A percentile compares a stretch with the other conserved stretches of the same genome.
Conservation (phyloP, 2,888 invertebrate genomes). For the Zygaena filipendulae region DNA sequence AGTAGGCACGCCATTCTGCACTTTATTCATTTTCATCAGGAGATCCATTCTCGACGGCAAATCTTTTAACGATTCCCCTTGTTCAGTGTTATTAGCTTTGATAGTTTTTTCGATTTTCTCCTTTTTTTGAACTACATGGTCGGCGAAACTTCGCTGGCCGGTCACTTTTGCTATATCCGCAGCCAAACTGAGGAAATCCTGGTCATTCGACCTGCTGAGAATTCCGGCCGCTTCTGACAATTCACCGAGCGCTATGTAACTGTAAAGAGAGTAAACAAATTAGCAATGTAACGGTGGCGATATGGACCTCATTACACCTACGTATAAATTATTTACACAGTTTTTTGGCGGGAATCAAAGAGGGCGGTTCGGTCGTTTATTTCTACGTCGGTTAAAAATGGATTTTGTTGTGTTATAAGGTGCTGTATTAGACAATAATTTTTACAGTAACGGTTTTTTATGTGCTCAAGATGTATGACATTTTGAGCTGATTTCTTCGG, state of each 20-base stretch:
- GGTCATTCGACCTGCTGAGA: conserved; percentile 64
- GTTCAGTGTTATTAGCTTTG: conserved; percentile 5
- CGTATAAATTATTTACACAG: too few relatives aligned
- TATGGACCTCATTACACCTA: not conserved
- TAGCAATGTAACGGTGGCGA: not conserved
- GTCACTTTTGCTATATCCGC: conserved; percentile 66
- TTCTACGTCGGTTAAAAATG: too few relatives aligned
- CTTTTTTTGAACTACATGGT: conserved; percentile 31
- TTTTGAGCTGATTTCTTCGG: too few relatives aligned
- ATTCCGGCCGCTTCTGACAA: conserved; percentile 70
- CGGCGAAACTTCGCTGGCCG: conserved; percentile 45
- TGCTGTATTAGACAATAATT: too few relatives aligned
- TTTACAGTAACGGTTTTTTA: too few relatives aligned
- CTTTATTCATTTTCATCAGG: conserved; percentile 20
- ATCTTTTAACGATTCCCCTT: conserved; percentile 14
- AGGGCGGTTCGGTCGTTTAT: too few relatives aligned
- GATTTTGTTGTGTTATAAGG: too few relatives aligned
- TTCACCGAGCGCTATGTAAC: conserved; percentile 69
- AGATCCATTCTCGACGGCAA: conserved; percentile 27
- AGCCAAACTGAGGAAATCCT: conserved; percentile 66
- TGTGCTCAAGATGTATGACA: too few relatives aligned
- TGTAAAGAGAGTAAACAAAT: conserved; percentile 35
- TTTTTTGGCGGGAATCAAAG: too few relatives aligned
- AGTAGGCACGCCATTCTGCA: too few relatives aligned
- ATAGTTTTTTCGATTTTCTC: conserved; percentile 18